Base-by-base conservation (phyloP, 92 coral and sea anemone genomes). In the Palythoa heliodiscus region DNA sequence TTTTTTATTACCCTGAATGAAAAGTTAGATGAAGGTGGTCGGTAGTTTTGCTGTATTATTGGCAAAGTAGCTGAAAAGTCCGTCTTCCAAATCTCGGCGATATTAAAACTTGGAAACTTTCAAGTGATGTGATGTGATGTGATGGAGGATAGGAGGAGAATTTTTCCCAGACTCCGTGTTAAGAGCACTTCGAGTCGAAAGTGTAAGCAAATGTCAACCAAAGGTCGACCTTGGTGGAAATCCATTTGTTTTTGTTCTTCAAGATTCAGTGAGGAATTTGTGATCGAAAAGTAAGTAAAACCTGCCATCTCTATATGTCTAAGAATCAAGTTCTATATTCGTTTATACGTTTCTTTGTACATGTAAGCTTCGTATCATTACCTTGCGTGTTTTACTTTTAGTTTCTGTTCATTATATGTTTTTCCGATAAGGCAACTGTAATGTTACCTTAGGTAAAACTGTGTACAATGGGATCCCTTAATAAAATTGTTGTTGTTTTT, bases 221-320 rank as follows among this genome's bases (percentile, higher is more conserved):
- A 67, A 50, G 17, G 74, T 11, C 50, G 50, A 8, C 64, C 84
- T 7, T 80, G 84, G 84, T 80, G 84, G 84, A 80, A 43, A 25
- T 66, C 54, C 13, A 20, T 48, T 48, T 80, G 84, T 19, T 39
- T 48, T n/a, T 67, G 84, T 80, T 58, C 61, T 3, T 48, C 84
- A 24, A 52, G 60, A 43, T 80, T 64, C 25, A 66, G 84, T 24
- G 84, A 80, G 23, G 58, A 80, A 29, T 80, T 80, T 80, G 43
- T 66, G 6, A 22, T 80, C 20, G 84, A 80, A 64, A 80, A 66
- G 84, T 80, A 67, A 80, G 84, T 80, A 12, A 69, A 69, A 29
- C 14, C 37, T 66, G 2, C 29, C 35, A 20, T 2, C 35, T 66
- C 35, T 13, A 11, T 13, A 11, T 2, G 6, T 20, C 37, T 23